Percentiles rank a stretch among this genome's conserved stretches.
Conservation (phyloP, 2,797 vertebrate species). For the Fistularia commersonii region DNA sequence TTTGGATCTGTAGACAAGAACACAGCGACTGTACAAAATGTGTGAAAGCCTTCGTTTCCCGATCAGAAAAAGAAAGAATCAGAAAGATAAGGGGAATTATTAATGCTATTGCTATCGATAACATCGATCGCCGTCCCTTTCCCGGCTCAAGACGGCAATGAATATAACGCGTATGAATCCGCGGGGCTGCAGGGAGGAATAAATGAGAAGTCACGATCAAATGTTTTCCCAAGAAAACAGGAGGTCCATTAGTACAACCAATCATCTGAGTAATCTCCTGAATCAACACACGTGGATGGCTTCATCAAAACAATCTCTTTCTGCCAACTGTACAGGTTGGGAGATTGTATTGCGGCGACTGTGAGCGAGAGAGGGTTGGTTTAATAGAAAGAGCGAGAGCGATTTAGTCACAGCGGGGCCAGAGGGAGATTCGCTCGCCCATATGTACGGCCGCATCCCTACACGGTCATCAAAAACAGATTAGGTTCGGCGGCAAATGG, state of each 20-base stretch:
- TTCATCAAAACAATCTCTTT: slow-evolving; percentile 53
- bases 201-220: slow-evolving; percentile 40
- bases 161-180: slow-evolving; percentile 32
- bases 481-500: slow-evolving; percentile 79
- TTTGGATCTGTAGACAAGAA: no score
- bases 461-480: slow-evolving; percentile 81
- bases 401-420: slow-evolving; percentile 19
- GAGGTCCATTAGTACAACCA: slow-evolving; percentile 61
- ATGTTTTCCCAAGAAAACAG: slow-evolving; percentile 54
- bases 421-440: slow-evolving; percentile 60
- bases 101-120: no score
- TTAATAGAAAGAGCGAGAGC: slow-evolving; percentile 8
- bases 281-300: slow-evolving; percentile 66
- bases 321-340: slow-evolving; percentile 58
- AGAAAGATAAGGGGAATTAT: no score
- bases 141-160: slow-evolving; percentile 14
- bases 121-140: background rate
- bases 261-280: slow-evolving; percentile 66
- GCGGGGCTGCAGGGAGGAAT: slow-evolving; percentile 25
- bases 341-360: slow-evolving; percentile 14
- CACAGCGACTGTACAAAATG: no score
- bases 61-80: no score
- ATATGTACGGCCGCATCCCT: slow-evolving; percentile 69
- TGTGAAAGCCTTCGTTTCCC: no score
- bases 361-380: background rate